Evolutionary conservation across 2,797 vertebrate genomes (phyloP).

Genomic region (Paramormyrops hopkinsi): DNA sequence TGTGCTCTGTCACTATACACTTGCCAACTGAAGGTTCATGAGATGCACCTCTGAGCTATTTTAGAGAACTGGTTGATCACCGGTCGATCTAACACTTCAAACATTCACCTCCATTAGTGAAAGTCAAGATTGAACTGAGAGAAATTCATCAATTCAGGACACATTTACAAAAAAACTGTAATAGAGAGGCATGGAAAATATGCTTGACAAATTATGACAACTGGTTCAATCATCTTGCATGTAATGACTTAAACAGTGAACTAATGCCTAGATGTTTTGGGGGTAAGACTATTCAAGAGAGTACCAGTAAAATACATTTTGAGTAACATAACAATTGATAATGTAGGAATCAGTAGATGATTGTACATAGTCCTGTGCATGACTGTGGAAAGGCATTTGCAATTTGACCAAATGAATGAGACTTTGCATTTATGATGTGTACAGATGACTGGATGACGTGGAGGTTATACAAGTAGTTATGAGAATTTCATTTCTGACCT

Average conservation of each 20-base stretch:
- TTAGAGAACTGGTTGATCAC: background rate
- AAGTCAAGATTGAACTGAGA: background rate
- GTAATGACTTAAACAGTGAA: background rate
- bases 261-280: background rate
- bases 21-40: background rate
- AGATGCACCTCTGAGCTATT: background rate
- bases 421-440: background rate
- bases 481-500: background rate
- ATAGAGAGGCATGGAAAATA: background rate
- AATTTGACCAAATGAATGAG: background rate
- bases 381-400: background rate
- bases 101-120: background rate
- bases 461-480: background rate
- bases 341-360: background rate
- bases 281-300: background rate
- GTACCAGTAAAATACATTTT: background rate
- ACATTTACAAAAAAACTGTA: background rate
- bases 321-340: background rate
- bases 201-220: background rate
- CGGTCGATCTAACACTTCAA: background rate
- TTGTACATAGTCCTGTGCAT: background rate
- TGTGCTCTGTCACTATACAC: background rate
- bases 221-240: background rate
- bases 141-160: background rate
- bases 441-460: background rate